Evolutionary conservation across 2,888 invertebrate species (phyloP).

Genomic region (Drosophila greeni): DNA sequence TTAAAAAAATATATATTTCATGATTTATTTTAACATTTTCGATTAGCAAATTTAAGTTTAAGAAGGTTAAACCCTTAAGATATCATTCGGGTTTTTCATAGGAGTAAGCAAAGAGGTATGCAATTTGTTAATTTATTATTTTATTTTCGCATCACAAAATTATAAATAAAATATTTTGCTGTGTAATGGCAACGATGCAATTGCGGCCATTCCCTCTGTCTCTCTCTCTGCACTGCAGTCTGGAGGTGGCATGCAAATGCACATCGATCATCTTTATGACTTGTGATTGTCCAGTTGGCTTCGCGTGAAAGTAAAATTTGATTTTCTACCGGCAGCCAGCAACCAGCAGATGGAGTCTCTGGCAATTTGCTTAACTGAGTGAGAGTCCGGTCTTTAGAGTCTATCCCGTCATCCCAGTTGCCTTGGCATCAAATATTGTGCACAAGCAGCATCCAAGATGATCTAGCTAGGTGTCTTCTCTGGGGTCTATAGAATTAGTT

Average conservation of each 20-base stretch:
- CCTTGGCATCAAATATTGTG: conserved; percentile 1
- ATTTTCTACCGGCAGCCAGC: conserved; percentile 48
- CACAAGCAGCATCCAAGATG: not conserved
- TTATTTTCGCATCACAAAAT: not conserved
- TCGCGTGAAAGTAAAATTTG: conserved; percentile 68
- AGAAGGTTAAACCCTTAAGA: not conserved
- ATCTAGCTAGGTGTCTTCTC: too few species aligned
- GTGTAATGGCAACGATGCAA: conserved; percentile 40
- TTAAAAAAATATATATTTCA: not conserved
- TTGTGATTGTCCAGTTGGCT: conserved; percentile 60
- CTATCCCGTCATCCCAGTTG: conserved; percentile 12
- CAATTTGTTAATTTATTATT: not conserved
- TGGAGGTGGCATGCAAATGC: conserved; percentile 62
- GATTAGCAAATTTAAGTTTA: not conserved
- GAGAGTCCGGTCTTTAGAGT: conserved; percentile 41
- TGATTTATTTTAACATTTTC: not conserved
- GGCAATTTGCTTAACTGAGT: conserved; percentile 52
- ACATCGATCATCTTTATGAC: conserved; percentile 69
- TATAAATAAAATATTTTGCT: not conserved
- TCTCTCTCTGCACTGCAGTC: conserved; percentile 17
- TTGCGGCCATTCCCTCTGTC: conserved; percentile 58
- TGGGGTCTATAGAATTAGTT: not conserved
- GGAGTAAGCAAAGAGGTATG: not conserved
- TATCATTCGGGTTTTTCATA: not conserved
- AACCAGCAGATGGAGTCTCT: conserved; percentile 42